phyloP scores from a whole-genome alignment of 1,140 invertebrate species.

The Mycetomoellerius zeteki region DNA sequence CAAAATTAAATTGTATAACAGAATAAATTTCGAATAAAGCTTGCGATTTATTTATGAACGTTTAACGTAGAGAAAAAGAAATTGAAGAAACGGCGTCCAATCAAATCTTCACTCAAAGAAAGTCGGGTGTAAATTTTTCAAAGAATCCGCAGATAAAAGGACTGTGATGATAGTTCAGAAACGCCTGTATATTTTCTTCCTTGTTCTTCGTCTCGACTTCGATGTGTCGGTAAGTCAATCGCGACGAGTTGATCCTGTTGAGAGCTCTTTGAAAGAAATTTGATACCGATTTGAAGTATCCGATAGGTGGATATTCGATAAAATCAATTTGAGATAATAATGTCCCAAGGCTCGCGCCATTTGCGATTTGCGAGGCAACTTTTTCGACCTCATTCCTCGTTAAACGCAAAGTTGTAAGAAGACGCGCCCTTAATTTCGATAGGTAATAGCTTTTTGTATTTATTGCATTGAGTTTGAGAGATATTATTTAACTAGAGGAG shows the following conservation, averaged over 20 bases:
- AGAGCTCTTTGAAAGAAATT: constrained; percentile 45
- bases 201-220: neutral
- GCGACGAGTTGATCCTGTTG: constrained; percentile 36
- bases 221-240: constrained; percentile 45
- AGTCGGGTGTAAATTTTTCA: constrained; percentile 45
- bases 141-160: constrained; percentile 42
- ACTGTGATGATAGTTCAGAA: constrained; percentile 33
- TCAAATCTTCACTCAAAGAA: constrained; percentile 5
- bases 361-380: constrained; percentile 21
- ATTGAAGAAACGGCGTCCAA: neutral
- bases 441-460: constrained; percentile 55
- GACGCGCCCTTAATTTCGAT: constrained; percentile 46
- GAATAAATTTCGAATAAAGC: constrained; percentile 22
- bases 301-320: constrained; percentile 33
- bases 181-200: constrained; percentile 47
- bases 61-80: neutral
- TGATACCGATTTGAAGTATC: constrained; percentile 43
- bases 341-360: constrained; percentile 5
- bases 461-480: constrained; percentile 31
- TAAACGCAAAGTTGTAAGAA: constrained; percentile 43
- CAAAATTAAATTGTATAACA: neutral
- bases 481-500: constrained; percentile 57
- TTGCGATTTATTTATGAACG: constrained; percentile 6
- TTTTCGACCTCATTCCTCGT: constrained; percentile 35
- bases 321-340: constrained; percentile 65